Evolutionary conservation across 2,113 vertebrate species (phyloP).

Genomic region (Rhadina sibilatrix): DNA sequence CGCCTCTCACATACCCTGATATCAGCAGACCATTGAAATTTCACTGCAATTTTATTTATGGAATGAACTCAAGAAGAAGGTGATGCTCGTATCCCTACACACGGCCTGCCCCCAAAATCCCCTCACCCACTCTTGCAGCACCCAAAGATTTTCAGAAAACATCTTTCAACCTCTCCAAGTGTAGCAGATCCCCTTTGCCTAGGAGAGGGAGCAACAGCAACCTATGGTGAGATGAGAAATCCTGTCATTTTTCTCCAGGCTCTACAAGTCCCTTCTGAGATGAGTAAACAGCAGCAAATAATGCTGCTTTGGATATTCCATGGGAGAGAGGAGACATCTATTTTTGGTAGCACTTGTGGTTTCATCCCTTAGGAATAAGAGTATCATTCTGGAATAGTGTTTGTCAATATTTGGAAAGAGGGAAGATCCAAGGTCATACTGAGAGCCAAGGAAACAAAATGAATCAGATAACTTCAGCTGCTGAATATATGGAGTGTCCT

Average conservation of each 20-base stretch:
- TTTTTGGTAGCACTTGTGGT: neutral
- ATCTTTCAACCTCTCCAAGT: neutral
- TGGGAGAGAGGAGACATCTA: neutral
- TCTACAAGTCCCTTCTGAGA: neutral
- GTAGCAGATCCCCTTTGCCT: neutral
- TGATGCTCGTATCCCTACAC: neutral
- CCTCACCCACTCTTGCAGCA: neutral
- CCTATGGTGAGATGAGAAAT: neutral
- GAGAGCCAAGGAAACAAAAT: neutral
- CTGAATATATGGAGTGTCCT: neutral
- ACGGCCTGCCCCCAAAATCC: neutral
- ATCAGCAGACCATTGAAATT: neutral
- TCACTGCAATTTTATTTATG: neutral
- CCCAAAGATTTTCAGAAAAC: neutral
- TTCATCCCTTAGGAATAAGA: neutral
- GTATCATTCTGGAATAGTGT: neutral
- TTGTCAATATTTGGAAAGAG: neutral
- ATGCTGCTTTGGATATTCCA: neutral
- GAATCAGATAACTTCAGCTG: neutral
- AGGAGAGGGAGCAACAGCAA: neutral
- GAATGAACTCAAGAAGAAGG: neutral
- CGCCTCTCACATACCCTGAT: neutral
- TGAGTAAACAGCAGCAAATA: neutral
- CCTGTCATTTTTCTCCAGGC: neutral
- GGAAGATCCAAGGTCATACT: neutral